Evolutionary conservation across 2,113 vertebrate genomes (phyloP).

Genomic region (Gymnarchus niloticus): DNA sequence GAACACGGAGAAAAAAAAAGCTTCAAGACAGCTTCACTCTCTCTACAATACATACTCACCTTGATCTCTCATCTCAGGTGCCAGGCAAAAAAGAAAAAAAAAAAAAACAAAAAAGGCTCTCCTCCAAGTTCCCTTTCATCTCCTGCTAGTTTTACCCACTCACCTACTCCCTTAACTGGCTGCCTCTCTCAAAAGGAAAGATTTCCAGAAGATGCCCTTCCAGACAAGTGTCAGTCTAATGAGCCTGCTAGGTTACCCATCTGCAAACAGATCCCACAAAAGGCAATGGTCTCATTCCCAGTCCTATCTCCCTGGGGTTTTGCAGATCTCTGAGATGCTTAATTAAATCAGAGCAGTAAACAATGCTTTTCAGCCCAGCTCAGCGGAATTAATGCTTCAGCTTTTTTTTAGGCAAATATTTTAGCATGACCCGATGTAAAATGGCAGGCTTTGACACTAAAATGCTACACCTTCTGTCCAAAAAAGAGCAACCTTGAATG

Average conservation of each 20-base stretch:
- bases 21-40: background rate
- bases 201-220: background rate
- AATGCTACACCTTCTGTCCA: background rate
- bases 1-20: too few species aligned
- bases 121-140: background rate
- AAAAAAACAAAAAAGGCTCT: too few species aligned
- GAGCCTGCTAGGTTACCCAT: background rate
- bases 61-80: background rate
- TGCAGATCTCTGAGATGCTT: background rate
- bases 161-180: too few species aligned
- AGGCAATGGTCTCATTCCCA: background rate
- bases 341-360: slow-evolving; percentile 27
- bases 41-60: background rate
- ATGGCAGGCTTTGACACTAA: background rate
- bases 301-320: background rate
- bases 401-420: background rate
- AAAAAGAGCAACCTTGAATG: background rate
- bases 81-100: too few species aligned
- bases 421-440: background rate
- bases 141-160: background rate
- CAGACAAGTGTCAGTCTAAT: background rate
- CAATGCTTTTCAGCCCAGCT: background rate
- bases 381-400: background rate
- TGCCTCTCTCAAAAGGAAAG: background rate
- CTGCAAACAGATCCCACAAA: background rate